phyloP scores from a whole-genome alignment of 2,888 invertebrate species.

The Plebejus argus region DNA sequence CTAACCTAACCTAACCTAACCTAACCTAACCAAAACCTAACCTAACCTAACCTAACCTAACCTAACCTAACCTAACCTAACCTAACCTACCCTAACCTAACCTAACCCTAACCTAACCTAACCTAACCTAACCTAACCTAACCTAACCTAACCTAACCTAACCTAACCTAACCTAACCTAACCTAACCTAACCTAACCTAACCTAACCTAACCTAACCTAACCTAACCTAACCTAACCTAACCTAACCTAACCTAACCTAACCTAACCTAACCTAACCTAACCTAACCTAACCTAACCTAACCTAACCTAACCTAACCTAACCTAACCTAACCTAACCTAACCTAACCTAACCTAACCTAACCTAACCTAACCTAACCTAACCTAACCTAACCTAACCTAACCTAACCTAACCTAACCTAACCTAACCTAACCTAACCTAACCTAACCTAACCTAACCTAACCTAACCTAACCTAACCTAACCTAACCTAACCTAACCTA shows the following conservation, averaged over 20 bases:
- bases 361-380: too few relatives aligned
- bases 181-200: slow-evolving; percentile 41
- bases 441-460: too few relatives aligned
- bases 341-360: too few relatives aligned
- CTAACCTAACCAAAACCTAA: slow-evolving; percentile 41
- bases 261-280: slow-evolving; percentile 30
- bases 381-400: too few relatives aligned
- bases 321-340: not conserved
- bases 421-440: too few relatives aligned
- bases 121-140: slow-evolving; percentile 42
- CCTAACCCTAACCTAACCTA: slow-evolving; percentile 42
- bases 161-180: slow-evolving; percentile 41
- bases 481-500: too few relatives aligned
- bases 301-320: slow-evolving; percentile 43
- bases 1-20: slow-evolving; percentile 41
- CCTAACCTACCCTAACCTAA: slow-evolving; percentile 41
- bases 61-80: slow-evolving; percentile 41
- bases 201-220: slow-evolving; percentile 37
- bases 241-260: slow-evolving; percentile 40
- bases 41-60: slow-evolving; percentile 32
- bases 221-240: slow-evolving; percentile 39
- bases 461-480: too few relatives aligned
- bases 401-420: too few relatives aligned
- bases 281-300: slow-evolving; percentile 44
- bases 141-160: slow-evolving; percentile 42